Conservation (phyloP, 2,113 vertebrate genomes). For the Axis porcinus region DNA sequence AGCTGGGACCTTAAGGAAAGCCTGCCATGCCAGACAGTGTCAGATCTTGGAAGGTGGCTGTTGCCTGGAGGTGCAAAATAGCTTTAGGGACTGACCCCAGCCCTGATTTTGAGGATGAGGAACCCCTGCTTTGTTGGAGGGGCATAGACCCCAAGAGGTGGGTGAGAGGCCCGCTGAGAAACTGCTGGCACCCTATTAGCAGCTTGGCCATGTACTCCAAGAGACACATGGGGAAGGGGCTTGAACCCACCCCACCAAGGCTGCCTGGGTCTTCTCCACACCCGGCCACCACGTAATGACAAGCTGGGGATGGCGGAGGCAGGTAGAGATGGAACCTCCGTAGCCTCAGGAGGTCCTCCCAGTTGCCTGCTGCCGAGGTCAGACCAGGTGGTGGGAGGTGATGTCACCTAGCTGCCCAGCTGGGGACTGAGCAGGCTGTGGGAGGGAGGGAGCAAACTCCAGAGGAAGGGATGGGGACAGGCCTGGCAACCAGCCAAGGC, state of each 20-base stretch:
- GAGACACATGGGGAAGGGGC: not conserved
- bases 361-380: conserved; percentile 8
- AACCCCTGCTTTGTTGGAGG: not conserved
- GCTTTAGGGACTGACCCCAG: not conserved
- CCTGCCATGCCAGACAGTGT: not conserved
- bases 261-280: not conserved
- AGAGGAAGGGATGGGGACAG: conserved; percentile 32
- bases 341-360: not conserved
- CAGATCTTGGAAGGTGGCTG: not conserved
- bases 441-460: conserved; percentile 51
- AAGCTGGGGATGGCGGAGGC: not conserved
- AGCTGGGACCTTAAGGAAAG: not conserved
- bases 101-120: not conserved
- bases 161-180: not conserved
- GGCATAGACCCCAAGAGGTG: not conserved
- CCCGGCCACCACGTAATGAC: not conserved
- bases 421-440: conserved; percentile 52
- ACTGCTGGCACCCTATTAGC: not conserved
- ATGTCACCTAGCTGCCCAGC: conserved; percentile 51
- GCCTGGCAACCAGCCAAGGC: conserved; percentile 23
- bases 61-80: not conserved
- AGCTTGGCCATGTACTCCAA: not conserved
- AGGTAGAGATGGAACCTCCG: not conserved
- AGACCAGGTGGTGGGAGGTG: conserved; percentile 54
- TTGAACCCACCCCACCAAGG: not conserved